Evolutionary conservation across 1,140 invertebrate genomes (phyloP).

Genomic region (Eueides isabella): DNA sequence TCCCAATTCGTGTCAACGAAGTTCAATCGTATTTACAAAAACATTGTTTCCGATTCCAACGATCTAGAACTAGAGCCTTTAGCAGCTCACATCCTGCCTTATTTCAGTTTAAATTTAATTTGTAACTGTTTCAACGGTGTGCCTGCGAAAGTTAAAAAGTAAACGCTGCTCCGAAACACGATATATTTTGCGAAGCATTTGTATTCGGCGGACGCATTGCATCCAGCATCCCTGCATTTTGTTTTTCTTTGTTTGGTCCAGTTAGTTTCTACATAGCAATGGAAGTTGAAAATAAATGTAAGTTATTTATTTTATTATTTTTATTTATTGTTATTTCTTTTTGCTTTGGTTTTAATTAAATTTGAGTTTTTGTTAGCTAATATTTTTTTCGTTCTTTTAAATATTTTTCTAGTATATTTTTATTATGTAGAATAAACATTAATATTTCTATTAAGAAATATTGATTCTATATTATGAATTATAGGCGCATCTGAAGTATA

Average conservation of each 20-base stretch:
- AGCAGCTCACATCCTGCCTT: slow-evolving; percentile 55
- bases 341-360: background rate
- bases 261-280: slow-evolving; percentile 47
- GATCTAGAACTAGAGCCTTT: slow-evolving; percentile 37
- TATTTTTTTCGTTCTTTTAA: background rate
- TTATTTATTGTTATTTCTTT: background rate
- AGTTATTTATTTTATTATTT: slow-evolving; percentile 52
- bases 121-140: slow-evolving; percentile 69
- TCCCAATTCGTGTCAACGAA: slow-evolving; percentile 51
- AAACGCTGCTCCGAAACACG: slow-evolving; percentile 41
- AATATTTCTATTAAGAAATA: background rate
- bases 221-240: slow-evolving; percentile 26
- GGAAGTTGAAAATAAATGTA: slow-evolving; percentile 75
- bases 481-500: background rate
- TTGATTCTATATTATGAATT: background rate
- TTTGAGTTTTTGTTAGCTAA: background rate
- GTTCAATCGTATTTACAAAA: slow-evolving; percentile 51
- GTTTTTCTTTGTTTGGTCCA: slow-evolving; percentile 50
- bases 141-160: slow-evolving; percentile 52
- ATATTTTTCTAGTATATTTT: background rate
- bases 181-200: slow-evolving; percentile 50
- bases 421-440: background rate
- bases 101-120: slow-evolving; percentile 63
- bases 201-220: slow-evolving; percentile 49
- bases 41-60: slow-evolving; percentile 52